Base-by-base conservation (phyloP, 2,797 vertebrate species). In the Anableps anableps region DNA sequence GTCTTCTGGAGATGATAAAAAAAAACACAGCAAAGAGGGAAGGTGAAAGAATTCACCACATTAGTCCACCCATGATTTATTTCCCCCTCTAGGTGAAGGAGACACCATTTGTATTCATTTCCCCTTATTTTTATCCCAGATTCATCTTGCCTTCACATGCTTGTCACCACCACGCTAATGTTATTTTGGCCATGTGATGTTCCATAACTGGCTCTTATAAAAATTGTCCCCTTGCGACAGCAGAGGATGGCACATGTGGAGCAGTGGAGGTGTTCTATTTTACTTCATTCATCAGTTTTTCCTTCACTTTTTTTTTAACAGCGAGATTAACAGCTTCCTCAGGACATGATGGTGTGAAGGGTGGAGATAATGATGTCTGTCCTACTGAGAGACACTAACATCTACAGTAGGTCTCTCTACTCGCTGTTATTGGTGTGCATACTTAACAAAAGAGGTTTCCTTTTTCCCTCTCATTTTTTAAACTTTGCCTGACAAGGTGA, bases 51-150 rank as follows among this genome's bases (percentile, higher is more conserved):
- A 66, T 77, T 76, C 80, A 82, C 85, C 81, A 87, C 85, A 95
- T 94, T 95, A 94, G 94, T 90, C 92, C 88, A 86, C 85, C 76
- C 90, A 90, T 96, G 95, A 96, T 96, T 94, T 94, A 96, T 95
- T 89, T 85, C 79, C 91, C 87, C 88, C 90, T 93, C 88, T 83
- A 86, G 90, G 88, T 94, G 91, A 92, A 92, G 88, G 90, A 95
- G 92, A 95, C 89, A 84, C 92, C 91, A 93, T 96, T 96, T 95
- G 93, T 96, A 95, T 95, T 96, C 83, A 95, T 96, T 95, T 95
- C 91, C 87, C 88, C 93, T 93, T 96, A 91, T 95, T 95, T 96
- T 95, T 91, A 91, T 88, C 89, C 84, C 23, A 92, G 88, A 92
- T 95, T 94, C 88, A 93, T 95, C 92, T 94, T 91, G 88, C 83